These are phyloP conservation scores for Penelope pileata DNA, from an alignment of 2,113 vertebrate genomes.

Conservation along the genomic window DNA sequence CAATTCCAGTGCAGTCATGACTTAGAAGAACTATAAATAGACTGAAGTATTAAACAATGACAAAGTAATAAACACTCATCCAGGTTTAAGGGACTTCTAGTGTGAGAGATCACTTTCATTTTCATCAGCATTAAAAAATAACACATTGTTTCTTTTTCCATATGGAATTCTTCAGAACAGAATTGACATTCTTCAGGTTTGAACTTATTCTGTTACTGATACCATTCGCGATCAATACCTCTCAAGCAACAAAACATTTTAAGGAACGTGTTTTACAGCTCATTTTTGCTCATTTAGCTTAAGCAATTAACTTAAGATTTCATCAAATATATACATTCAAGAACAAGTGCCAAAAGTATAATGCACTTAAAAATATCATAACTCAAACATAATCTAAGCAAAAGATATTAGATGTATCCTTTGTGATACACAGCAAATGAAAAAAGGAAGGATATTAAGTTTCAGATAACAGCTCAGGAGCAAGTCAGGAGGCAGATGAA, in stretches of 20 bases:
- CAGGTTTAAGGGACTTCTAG: neutral
- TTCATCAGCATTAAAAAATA: neutral
- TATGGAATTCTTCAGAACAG: neutral
- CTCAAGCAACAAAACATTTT: neutral
- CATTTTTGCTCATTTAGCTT: neutral
- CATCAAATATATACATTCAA: neutral
- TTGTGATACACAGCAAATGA: slow-evolving; percentile 3
- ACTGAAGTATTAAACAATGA: neutral
- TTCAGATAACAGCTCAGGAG: slow-evolving; percentile 25
- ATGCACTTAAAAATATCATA: neutral
- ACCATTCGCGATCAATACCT: neutral
- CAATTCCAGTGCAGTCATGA: neutral
- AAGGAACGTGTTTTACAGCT: neutral
- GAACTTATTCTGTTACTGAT: neutral
- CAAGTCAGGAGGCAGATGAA: slow-evolving; percentile 7
- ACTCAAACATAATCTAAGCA: slow-evolving; percentile 18
- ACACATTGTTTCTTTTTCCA: neutral
- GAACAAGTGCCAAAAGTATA: neutral
- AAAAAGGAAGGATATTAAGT: slow-evolving; percentile 24
- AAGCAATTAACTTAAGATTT: neutral
- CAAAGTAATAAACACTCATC: neutral
- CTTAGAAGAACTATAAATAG: neutral
- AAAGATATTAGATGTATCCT: slow-evolving; percentile 23
- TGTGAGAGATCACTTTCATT: neutral
- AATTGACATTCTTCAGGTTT: neutral